Evolutionary conservation across 2,888 invertebrate species (phyloP).

Genomic region (Alsophila aescularia): DNA sequence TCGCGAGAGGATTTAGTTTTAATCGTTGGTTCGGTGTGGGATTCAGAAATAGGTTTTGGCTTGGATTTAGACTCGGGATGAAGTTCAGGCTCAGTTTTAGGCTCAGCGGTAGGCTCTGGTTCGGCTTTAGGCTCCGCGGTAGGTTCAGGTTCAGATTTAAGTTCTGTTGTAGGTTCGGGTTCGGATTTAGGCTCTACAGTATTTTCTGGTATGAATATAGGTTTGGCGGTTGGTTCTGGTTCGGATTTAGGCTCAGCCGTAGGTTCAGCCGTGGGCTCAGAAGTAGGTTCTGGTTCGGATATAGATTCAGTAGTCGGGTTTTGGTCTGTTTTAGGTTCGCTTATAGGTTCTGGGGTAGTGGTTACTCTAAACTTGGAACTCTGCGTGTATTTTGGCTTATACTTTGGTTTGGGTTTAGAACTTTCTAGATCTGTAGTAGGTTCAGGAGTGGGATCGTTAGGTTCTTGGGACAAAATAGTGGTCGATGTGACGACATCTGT

Average conservation of each 20-base stretch:
- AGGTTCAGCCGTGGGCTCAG: constrained; percentile 44
- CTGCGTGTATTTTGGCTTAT: constrained; percentile 55
- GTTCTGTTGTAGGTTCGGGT: constrained; percentile 21
- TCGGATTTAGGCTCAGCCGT: constrained; percentile 32
- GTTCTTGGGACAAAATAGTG: constrained; percentile 33
- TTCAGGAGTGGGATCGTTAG: constrained; percentile 47
- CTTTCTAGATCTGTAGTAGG: constrained; percentile 52
- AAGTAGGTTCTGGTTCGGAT: constrained; percentile 46
- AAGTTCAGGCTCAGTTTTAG: constrained; percentile 39
- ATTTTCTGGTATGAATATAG: constrained; percentile 15
- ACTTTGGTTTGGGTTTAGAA: constrained; percentile 41
- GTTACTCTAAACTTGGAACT: constrained; percentile 35
- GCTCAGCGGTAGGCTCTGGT: constrained; percentile 49
- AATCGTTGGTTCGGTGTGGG: constrained; percentile 61
- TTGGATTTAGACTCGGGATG: background rate
- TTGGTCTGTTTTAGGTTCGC: constrained; percentile 14
- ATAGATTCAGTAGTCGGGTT: constrained; percentile 3
- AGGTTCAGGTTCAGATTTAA: constrained; percentile 37
- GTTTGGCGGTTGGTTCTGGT: constrained; percentile 25
- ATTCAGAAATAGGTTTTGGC: constrained; percentile 21
- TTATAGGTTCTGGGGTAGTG: constrained; percentile 41
- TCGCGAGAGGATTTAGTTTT: constrained; percentile 59
- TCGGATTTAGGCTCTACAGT: constrained; percentile 11
- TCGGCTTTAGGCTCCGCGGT: constrained; percentile 67
- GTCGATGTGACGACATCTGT: constrained; percentile 79